Conservation (phyloP, 2,888 invertebrate genomes). For the Habrosyne pyritoides region DNA sequence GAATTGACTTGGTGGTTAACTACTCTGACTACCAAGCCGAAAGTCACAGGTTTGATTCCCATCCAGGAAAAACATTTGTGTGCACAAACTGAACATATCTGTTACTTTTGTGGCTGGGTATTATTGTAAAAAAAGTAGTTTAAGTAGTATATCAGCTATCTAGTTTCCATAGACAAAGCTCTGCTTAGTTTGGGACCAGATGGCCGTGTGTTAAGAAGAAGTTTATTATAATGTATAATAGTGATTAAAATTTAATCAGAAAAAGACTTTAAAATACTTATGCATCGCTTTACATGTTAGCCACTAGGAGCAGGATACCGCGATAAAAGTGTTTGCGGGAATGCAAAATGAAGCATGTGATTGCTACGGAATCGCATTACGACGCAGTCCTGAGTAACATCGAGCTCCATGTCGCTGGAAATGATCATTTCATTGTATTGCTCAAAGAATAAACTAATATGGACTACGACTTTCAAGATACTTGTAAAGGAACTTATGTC, state of each 20-base stretch:
- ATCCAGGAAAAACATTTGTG: too few relatives aligned
- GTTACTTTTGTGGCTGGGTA: too few relatives aligned
- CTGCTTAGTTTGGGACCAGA: too few relatives aligned
- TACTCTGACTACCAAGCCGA: too few relatives aligned
- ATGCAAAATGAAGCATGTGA: slow-evolving; percentile 80
- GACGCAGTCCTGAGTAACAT: slow-evolving; percentile 43
- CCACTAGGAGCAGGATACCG: slow-evolving; percentile 36
- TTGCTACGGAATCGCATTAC: slow-evolving; percentile 75
- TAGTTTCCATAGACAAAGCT: too few relatives aligned
- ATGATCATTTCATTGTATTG: slow-evolving; percentile 26
- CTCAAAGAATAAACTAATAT: neutral
- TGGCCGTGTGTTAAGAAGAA: too few relatives aligned
- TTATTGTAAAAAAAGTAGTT: too few relatives aligned
- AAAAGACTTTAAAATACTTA: slow-evolving; percentile 21
- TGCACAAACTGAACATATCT: too few relatives aligned
- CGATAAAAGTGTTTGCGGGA: slow-evolving; percentile 69
- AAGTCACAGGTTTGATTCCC: too few relatives aligned
- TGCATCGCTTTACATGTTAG: slow-evolving; percentile 34
- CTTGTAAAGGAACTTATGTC: neutral
- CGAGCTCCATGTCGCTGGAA: slow-evolving; percentile 40
- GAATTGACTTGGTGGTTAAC: too few relatives aligned
- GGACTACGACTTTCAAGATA: neutral
- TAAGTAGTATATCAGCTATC: too few relatives aligned
- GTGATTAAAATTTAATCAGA: slow-evolving; percentile 30
- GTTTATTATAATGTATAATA: too few relatives aligned